A percentile compares a stretch with the other conserved stretches of the same genome.
Evolutionary conservation across 2,113 vertebrate genomes (phyloP).

Genomic region (human (Homo sapiens)): GRCh38 chr16:69622501-69623000

Average conservation of each 20-base stretch:
- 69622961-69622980: no score
- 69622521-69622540: neutral
- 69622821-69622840: neutral
- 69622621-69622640: neutral
- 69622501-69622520: neutral
- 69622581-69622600: neutral
- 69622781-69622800: neutral
- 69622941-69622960: no score
- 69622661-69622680: neutral
- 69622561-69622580: neutral
- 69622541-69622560: neutral
- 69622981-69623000: no score
- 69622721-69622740: neutral
- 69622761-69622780: slow-evolving; percentile 24
- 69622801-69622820: neutral
- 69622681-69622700: neutral
- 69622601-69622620: neutral
- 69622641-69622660: slow-evolving; percentile 41
- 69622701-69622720: neutral
- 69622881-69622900: no score
- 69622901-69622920: no score
- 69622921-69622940: no score
- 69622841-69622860: neutral
- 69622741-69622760: neutral
- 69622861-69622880: no score